These are phyloP conservation scores for Drosophila demipolita DNA, from an alignment of 2,888 invertebrate genomes.

Conservation along the genomic window DNA sequence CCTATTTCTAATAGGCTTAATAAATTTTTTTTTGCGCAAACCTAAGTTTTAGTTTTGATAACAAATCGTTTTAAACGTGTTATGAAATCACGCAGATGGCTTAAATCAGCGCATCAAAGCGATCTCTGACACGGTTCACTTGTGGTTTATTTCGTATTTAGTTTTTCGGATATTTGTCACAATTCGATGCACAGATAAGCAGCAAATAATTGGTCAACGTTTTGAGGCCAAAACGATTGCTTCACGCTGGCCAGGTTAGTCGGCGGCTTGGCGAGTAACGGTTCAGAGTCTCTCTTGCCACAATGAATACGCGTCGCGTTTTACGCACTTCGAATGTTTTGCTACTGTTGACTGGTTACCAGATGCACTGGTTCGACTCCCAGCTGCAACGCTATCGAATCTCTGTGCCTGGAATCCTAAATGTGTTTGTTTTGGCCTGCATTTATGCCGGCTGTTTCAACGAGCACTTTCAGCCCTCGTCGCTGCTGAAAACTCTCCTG, in stretches of 20 bases:
- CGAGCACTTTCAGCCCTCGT: constrained; percentile 73
- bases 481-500: constrained; percentile 62
- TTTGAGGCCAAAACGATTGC: background rate
- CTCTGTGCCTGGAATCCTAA: constrained; percentile 39
- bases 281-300: background rate
- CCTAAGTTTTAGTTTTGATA: background rate
- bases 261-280: background rate
- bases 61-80: background rate
- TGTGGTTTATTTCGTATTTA: constrained; percentile 11
- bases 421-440: constrained; percentile 48
- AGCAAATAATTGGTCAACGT: constrained; percentile 8
- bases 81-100: background rate
- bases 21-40: too few relatives aligned
- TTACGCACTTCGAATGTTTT: constrained; percentile 54
- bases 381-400: constrained; percentile 50
- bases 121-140: constrained; percentile 35
- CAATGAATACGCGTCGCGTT: constrained; percentile 56
- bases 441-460: constrained; percentile 68
- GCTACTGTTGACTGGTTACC: constrained; percentile 58
- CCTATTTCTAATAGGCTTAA: too few relatives aligned
- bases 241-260: constrained; percentile 14
- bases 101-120: background rate
- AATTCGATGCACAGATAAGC: constrained; percentile 52
- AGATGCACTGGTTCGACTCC: constrained; percentile 58
- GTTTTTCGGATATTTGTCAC: constrained; percentile 25